These are phyloP conservation scores for Labia minor DNA, from an alignment of 2,888 invertebrate genomes.

Conservation along the genomic window DNA sequence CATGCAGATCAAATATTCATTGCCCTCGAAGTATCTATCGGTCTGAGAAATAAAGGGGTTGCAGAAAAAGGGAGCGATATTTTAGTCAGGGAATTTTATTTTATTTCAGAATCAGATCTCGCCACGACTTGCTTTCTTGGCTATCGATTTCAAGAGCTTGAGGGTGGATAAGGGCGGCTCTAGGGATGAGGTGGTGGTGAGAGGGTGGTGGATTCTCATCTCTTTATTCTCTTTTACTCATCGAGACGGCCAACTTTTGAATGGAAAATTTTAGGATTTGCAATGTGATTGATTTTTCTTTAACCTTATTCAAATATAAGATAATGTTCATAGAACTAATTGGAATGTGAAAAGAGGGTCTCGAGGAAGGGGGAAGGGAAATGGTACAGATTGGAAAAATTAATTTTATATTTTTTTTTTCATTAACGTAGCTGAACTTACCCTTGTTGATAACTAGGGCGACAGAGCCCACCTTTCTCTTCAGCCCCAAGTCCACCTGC, in stretches of 20 bases:
- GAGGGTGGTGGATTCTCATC: neutral
- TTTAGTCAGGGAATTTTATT: neutral
- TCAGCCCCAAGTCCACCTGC: constrained; percentile 30
- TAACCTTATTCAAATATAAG: neutral
- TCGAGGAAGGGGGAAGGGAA: too few relatives aligned
- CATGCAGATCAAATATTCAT: neutral
- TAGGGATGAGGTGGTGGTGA: too few relatives aligned
- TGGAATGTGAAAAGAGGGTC: neutral
- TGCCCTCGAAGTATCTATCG: neutral
- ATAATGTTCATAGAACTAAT: neutral
- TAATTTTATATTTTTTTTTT: too few relatives aligned
- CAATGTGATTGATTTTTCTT: neutral
- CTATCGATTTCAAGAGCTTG: neutral
- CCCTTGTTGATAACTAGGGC: constrained; percentile 30
- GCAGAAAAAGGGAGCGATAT: neutral
- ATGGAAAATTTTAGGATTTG: neutral
- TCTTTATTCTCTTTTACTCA: neutral
- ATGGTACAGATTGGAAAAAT: neutral
- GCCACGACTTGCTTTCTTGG: neutral
- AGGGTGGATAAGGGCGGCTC: too few relatives aligned
- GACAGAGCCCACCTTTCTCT: constrained; percentile 29
- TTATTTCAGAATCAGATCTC: neutral
- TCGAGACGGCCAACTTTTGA: neutral
- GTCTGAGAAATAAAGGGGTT: neutral
- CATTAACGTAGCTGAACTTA: constrained; percentile 18